phyloP scores from a whole-genome alignment of 1,140 invertebrate species.

The Subanguina moxae region DNA sequence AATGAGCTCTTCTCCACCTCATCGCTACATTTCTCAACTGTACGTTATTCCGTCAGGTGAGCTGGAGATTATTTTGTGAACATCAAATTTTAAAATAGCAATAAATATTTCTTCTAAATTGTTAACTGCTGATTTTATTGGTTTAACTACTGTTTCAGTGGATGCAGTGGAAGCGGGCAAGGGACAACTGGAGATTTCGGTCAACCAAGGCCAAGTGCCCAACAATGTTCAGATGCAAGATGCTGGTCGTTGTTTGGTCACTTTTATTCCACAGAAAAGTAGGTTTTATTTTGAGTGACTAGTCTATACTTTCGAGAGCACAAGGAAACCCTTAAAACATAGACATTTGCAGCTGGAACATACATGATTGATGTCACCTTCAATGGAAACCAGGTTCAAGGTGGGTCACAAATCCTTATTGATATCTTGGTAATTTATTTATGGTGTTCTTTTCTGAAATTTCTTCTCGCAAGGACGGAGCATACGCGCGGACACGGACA shows the following conservation, averaged over 20 bases:
- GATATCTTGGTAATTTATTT: too few relatives aligned
- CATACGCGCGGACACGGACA: too few relatives aligned
- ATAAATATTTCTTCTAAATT: too few relatives aligned
- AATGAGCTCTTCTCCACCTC: not conserved
- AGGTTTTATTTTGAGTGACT: not conserved
- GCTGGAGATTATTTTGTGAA: too few relatives aligned
- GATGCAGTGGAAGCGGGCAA: slow-evolving; percentile 91
- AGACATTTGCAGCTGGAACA: slow-evolving; percentile 23
- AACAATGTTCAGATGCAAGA: slow-evolving; percentile 91
- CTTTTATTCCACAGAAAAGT: slow-evolving; percentile 84
- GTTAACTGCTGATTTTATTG: too few relatives aligned
- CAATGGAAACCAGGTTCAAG: slow-evolving; percentile 85
- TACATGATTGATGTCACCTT: slow-evolving; percentile 91
- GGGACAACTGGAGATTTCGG: slow-evolving; percentile 92
- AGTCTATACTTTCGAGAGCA: not conserved
- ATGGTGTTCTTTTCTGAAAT: too few relatives aligned
- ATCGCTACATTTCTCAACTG: slow-evolving; percentile 54
- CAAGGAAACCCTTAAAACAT: not conserved
- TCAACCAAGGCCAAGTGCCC: slow-evolving; percentile 93
- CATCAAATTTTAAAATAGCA: too few relatives aligned
- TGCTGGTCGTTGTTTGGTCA: slow-evolving; percentile 85
- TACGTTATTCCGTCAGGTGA: slow-evolving; percentile 49
- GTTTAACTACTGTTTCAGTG: slow-evolving; percentile 65
- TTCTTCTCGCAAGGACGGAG: too few relatives aligned
- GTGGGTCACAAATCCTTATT: slow-evolving; percentile 53